Evolutionary conservation across 2,888 invertebrate genomes (phyloP), one percentile per base, ranked within the genome.

Genomic region (Coenonympha arcania): DNA sequence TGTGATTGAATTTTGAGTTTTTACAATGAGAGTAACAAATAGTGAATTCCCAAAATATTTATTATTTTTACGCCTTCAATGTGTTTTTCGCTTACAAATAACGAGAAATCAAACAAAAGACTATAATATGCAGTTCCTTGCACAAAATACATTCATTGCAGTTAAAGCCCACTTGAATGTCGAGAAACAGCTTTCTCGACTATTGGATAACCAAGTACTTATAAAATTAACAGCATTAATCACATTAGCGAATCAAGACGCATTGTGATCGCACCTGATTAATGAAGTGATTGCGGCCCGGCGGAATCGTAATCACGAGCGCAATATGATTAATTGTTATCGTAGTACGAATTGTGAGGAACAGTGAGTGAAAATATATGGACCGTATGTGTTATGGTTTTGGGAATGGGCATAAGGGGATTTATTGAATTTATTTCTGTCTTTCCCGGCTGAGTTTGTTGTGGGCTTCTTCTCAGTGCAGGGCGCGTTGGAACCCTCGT

Each of bases 181-280:
- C 15, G n/a, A 33, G 8, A 4, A 33, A 33, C n/a, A 33, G 8
- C 9, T 3, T 33, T 28, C 2, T 9, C n/a, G 9, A 3, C 4
- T 15, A 9, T 2, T 3, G 15, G 8, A 9, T 4, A 16, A 16
- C 31, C 31, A 1, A 47, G 40, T 36, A 45, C 15, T 20, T 6
- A n/a, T n/a, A 26, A 48, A 44, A 60, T 39, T 33, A 50, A 40
- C 49, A 54, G 69, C 77, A 81, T 82, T 81, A 81, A 83, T 84
- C 82, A 81, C 73, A 73, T 80, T 77, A 79, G 74, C 79, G 77
- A 80, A 76, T 82, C 78, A 70, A 69, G 71, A 66, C 72, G 66
- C 68, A 65, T 69, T 69, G 65, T 73, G 76, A 76, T 79, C 77
- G 73, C 75, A 61, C 58, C 66, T 72, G 70, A 76, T 76, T 74